These are phyloP conservation scores for Pogoniulus pusillus DNA, from an alignment of 2,797 vertebrate genomes.

Conservation along the genomic window DNA sequence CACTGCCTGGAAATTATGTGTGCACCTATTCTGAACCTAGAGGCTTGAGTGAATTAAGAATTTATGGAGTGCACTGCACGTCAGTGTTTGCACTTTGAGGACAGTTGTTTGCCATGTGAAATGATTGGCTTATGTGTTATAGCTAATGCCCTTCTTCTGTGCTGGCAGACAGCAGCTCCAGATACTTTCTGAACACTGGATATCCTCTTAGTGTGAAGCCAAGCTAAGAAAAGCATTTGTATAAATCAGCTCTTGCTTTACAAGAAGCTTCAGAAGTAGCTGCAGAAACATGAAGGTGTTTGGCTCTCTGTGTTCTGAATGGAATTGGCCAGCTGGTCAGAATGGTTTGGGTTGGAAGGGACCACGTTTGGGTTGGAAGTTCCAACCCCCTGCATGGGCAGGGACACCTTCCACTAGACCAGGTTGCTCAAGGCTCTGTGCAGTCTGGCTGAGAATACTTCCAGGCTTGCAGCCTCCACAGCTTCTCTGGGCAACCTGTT, in stretches of 20 bases:
- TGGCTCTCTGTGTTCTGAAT: background rate
- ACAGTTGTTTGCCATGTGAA: background rate
- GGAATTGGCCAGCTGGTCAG: no score
- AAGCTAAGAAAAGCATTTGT: background rate
- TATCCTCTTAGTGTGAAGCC: background rate
- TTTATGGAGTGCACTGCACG: background rate
- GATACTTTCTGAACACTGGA: background rate
- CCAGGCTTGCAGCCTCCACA: no score
- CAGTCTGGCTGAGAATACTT: no score
- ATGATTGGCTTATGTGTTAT: background rate
- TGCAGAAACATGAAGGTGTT: background rate
- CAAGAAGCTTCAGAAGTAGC: background rate
- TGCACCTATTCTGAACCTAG: background rate
- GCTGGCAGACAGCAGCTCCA: background rate
- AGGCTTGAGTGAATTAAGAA: background rate
- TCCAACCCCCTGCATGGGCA: no score
- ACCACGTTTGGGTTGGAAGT: no score
- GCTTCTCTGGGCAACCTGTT: no score
- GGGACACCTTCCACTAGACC: no score
- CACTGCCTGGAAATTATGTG: background rate
- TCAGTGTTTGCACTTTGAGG: background rate
- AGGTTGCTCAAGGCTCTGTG: no score
- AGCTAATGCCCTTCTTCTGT: background rate
- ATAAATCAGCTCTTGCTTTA: background rate
- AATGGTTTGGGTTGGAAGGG: no score